phyloP scores from a whole-genome alignment of 2,113 vertebrate species.

The Elgaria multicarinata region DNA sequence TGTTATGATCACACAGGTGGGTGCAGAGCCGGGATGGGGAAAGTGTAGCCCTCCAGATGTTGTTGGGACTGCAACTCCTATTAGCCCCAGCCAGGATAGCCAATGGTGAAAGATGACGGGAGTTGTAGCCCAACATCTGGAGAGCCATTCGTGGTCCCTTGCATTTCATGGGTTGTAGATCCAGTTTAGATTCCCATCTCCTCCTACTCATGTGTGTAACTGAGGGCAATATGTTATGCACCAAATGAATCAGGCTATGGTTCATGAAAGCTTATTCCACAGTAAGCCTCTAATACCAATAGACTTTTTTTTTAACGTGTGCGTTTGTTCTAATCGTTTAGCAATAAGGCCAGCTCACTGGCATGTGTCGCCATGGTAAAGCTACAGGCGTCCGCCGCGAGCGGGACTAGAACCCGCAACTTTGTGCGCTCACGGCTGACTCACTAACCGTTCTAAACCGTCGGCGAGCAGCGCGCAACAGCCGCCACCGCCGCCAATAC shows the following conservation, averaged over 20 bases:
- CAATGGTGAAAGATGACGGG: no score
- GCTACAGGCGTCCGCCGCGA: not conserved
- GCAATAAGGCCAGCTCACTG: no score
- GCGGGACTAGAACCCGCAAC: rapidly evolving
- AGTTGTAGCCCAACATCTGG: not conserved
- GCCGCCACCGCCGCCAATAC: no score
- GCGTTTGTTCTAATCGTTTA: not conserved
- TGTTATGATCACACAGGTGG: not conserved
- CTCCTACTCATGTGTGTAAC: not conserved
- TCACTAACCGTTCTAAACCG: not conserved
- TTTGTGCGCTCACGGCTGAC: rapidly evolving
- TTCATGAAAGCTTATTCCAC: not conserved
- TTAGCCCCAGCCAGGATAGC: no score
- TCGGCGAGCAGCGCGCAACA: not conserved
- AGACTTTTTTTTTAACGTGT: not conserved
- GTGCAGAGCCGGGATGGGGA: not conserved
- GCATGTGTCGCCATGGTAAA: no score
- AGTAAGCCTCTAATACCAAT: not conserved
- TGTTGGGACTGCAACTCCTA: not conserved
- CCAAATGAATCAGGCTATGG: not conserved
- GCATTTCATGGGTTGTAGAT: not conserved
- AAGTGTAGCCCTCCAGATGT: not conserved
- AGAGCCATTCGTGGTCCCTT: not conserved
- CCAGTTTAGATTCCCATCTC: not conserved
- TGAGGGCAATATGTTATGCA: not conserved